phyloP scores from a whole-genome alignment of 2,113 vertebrate genomes.

The Cervus canadensis region DNA sequence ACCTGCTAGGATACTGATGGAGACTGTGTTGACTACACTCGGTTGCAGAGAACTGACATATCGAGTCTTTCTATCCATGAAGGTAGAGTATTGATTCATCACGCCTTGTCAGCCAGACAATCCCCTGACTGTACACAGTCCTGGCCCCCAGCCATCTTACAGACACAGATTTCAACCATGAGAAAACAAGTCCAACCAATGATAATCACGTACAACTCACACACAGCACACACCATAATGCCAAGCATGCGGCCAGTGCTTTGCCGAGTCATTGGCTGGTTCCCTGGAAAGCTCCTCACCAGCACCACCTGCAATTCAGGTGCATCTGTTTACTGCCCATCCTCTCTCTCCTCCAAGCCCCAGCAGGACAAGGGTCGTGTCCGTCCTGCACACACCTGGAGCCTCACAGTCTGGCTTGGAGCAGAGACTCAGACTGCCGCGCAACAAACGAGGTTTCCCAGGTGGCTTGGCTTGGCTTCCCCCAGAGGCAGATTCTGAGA shows the following conservation, averaged over 20 bases:
- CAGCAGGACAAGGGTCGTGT: background rate
- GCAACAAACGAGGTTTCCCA: background rate
- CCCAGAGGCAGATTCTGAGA: background rate
- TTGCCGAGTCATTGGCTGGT: rapidly evolving
- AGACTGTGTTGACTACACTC: background rate
- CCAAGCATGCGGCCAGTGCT: background rate
- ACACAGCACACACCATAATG: rapidly evolving
- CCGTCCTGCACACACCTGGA: background rate
- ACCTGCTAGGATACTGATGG: background rate
- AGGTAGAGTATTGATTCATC: background rate
- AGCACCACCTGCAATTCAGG: too few species aligned
- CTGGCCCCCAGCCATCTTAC: background rate
- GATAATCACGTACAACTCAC: background rate
- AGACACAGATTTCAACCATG: background rate
- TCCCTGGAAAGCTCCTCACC: background rate
- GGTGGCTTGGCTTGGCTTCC: background rate
- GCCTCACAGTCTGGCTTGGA: background rate
- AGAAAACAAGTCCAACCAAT: background rate
- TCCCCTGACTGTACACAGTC: background rate
- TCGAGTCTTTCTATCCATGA: background rate
- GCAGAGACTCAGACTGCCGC: rapidly evolving
- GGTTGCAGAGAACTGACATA: background rate
- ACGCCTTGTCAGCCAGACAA: background rate
- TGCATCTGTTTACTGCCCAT: background rate
- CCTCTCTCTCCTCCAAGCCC: background rate